Conservation (phyloP, 2,113 vertebrate genomes). For the Oncorhynchus gorbuscha region DNA sequence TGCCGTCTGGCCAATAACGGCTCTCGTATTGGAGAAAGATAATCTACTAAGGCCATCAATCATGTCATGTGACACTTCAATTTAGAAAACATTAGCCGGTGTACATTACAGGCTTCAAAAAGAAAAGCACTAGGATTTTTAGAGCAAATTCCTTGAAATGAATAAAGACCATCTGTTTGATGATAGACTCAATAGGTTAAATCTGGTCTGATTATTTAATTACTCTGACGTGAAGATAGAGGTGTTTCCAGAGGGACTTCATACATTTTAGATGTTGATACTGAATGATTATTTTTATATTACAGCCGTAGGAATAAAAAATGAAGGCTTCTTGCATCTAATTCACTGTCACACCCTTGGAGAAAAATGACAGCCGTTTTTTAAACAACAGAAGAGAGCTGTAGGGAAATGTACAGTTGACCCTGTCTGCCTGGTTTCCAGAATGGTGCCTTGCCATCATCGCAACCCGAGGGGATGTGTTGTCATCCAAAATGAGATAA, state of each 20-base stretch:
- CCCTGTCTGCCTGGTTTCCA: constrained; percentile 70
- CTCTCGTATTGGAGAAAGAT: constrained; percentile 70
- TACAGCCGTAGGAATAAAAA: constrained; percentile 42
- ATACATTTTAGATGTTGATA: constrained; percentile 14
- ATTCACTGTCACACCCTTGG: constrained; percentile 62
- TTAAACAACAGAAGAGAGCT: constrained; percentile 67
- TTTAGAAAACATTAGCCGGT: constrained; percentile 29
- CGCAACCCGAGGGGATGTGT: constrained; percentile 87
- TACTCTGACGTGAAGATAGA: background rate
- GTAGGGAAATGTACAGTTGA: constrained; percentile 78
- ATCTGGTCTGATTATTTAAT: constrained; percentile 16
- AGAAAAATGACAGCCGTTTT: constrained; percentile 51
- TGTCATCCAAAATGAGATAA: constrained; percentile 94
- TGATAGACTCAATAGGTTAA: background rate
- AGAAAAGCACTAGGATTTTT: constrained; percentile 6
- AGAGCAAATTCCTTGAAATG: too few species aligned
- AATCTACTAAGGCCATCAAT: constrained; percentile 73
- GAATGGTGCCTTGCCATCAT: constrained; percentile 77
- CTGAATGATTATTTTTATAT: constrained; percentile 26
- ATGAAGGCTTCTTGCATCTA: constrained; percentile 55
- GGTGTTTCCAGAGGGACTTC: background rate
- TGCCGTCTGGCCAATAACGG: constrained; percentile 73
- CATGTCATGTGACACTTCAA: constrained; percentile 57
- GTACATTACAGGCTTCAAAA: constrained; percentile 36
- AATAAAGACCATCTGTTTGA: too few species aligned